Conservation (phyloP, 2,797 vertebrate genomes). For the Danio choprae region DNA sequence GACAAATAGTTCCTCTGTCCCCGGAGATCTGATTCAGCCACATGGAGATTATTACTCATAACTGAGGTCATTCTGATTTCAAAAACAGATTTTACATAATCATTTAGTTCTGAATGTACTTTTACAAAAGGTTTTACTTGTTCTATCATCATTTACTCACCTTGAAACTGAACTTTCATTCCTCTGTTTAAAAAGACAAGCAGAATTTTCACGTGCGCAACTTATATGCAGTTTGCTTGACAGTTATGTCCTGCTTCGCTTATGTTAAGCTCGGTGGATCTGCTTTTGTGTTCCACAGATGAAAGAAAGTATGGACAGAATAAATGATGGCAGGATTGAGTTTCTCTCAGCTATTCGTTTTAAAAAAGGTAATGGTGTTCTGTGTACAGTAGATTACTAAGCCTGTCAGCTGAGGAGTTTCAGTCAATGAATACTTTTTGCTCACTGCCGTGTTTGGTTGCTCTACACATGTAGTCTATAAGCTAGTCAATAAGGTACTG, state of each 20-base stretch:
- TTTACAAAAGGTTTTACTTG: background rate
- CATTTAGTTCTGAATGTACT: background rate
- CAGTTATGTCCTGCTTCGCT: background rate
- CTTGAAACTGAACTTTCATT: background rate
- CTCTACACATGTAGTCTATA: background rate
- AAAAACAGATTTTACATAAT: background rate
- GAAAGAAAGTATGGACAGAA: background rate
- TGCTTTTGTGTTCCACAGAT: background rate
- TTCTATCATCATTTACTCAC: background rate
- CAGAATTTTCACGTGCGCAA: background rate
- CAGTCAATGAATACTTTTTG: background rate
- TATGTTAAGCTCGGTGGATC: slow-evolving; percentile 50
- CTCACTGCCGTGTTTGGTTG: background rate
- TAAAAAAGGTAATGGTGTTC: background rate
- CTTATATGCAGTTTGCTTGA: background rate
- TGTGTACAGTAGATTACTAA: background rate
- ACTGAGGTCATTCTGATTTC: background rate
- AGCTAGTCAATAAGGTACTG: background rate
- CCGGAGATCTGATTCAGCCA: background rate
- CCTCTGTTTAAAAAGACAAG: background rate
- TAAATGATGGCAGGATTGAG: background rate
- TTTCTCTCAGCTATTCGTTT: background rate
- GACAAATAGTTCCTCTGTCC: background rate
- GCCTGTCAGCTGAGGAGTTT: background rate
- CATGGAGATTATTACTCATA: background rate